phyloP scores from a whole-genome alignment of 2,888 invertebrate genomes.

The Odontothrips loti region DNA sequence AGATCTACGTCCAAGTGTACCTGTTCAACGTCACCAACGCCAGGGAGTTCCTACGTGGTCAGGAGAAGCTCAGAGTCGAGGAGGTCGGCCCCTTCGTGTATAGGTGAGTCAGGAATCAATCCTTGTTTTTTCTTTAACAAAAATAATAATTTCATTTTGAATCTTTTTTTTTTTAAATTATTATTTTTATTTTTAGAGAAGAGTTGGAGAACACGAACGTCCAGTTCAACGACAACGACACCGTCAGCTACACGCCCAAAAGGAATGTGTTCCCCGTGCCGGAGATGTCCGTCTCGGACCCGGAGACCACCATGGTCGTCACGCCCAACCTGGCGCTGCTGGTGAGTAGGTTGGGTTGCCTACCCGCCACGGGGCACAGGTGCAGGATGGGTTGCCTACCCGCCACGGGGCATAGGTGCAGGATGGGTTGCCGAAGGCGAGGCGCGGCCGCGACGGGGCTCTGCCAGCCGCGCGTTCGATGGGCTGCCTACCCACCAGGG shows the following conservation, averaged over 20 bases:
- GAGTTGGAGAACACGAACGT: conserved; percentile 62
- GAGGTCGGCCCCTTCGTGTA: conserved; percentile 81
- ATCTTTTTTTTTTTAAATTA: background rate
- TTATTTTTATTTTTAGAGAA: conserved; percentile 55
- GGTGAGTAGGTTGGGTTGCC: conserved; percentile 51
- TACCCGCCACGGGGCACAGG: background rate
- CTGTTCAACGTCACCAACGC: conserved; percentile 76
- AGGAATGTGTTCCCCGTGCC: conserved; percentile 56
- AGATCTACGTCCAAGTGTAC: conserved; percentile 61
- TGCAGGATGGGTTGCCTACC: background rate
- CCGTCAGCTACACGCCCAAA: conserved; percentile 61
- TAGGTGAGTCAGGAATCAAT: conserved; percentile 56
- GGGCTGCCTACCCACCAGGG: background rate
- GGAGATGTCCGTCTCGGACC: conserved; percentile 63
- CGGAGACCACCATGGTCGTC: conserved; percentile 55
- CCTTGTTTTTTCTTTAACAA: too few relatives aligned
- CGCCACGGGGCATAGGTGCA: background rate
- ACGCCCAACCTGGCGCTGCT: conserved; percentile 68
- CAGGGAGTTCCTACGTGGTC: conserved; percentile 60
- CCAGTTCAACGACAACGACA: conserved; percentile 60
- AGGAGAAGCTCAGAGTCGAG: conserved; percentile 57
- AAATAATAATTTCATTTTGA: conserved; percentile 1
- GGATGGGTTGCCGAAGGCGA: too few relatives aligned
- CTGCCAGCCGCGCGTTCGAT: background rate
- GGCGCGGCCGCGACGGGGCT: too few relatives aligned